Evolutionary conservation across 2,888 invertebrate genomes (phyloP), one percentile per base, ranked within the genome.

Genomic region (Drosophila engyochracea): DNA sequence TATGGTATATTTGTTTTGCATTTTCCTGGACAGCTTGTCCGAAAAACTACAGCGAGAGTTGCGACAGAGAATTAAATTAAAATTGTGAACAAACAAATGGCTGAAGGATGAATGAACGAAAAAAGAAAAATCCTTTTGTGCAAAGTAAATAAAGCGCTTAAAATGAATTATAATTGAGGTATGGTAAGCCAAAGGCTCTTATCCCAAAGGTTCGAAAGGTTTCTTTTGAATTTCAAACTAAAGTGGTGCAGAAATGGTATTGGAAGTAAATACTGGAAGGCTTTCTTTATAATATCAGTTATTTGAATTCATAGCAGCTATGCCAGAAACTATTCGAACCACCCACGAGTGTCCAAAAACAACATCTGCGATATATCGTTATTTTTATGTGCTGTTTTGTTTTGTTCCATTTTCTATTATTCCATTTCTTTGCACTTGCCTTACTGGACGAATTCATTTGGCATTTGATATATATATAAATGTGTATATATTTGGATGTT

Each of bases 1-100:
- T 73, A 80, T 76, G 82, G 75, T 81, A 61, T 88, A 87, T 88
- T 87, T 85, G 90, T 78, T 89, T 85, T 78, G 88, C 69, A 74
- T 80, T 79, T 77, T 79, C 80, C 80, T 76, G 82, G 82, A 81
- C 84, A 89, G 89, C 72, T 73, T 84, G 85, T 70, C 75, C 90
- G 31, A 51, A 69, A 25, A 75, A 79, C 70, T 66, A 57, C 41
- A 52, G 37, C 72, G 74, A 87, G 85, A 85, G 85, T 72, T 80
- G 88, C 70, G 80, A 75, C 74, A 76, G 62, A 73, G 65, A 74
- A 68, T 63, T 79, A 70, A 63, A 77, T 79, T 81, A 72, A 76
- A 66, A 51, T 33, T 41, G 52, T 31, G 22, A 53, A 28, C 44
- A 52, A 68, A 76, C 74, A 81, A 74, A 49, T 33, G 49, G 25